A percentile compares a stretch with the other conserved stretches of the same genome.
Conservation (phyloP, 2,888 invertebrate genomes). For the Lithophane semibrunnea region DNA sequence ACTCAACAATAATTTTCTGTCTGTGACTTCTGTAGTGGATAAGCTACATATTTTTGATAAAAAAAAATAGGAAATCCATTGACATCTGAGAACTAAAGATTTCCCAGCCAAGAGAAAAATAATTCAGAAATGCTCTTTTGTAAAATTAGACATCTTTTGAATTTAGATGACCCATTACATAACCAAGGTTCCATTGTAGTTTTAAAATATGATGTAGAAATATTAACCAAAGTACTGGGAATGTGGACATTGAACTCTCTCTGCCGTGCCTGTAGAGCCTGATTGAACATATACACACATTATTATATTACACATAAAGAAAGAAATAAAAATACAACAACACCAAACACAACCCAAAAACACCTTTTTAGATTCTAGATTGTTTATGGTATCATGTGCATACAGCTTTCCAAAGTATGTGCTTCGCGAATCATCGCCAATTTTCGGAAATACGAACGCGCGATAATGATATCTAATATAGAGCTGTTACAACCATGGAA, state of each 20-base stretch:
- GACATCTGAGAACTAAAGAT: too few species aligned
- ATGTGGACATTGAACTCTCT: slow-evolving; percentile 64
- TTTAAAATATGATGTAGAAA: slow-evolving; percentile 41
- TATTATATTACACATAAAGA: slow-evolving; percentile 41
- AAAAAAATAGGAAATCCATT: too few species aligned
- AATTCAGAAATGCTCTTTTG: too few species aligned
- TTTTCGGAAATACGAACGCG: not conserved
- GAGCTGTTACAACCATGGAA: not conserved
- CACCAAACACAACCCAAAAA: too few species aligned
- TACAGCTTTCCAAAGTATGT: not conserved
- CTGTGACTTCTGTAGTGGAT: too few species aligned
- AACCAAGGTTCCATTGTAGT: slow-evolving; percentile 33
- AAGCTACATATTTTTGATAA: too few species aligned
- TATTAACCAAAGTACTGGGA: slow-evolving; percentile 62
- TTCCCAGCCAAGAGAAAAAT: too few species aligned
- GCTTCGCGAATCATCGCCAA: not conserved
- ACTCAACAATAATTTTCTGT: too few species aligned
- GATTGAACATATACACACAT: slow-evolving; percentile 58
- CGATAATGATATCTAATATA: not conserved
- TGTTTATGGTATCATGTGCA: slow-evolving; percentile 2
- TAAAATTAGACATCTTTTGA: too few species aligned
- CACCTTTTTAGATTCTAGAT: not conserved
- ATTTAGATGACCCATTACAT: not conserved
- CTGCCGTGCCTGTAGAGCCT: slow-evolving; percentile 61
- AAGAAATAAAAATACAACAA: slow-evolving; percentile 12